A percentile compares a stretch with the other conserved stretches of the same genome.
Evolutionary conservation across 2,113 vertebrate species (phyloP).

Genomic region (Calidris pugnax): DNA sequence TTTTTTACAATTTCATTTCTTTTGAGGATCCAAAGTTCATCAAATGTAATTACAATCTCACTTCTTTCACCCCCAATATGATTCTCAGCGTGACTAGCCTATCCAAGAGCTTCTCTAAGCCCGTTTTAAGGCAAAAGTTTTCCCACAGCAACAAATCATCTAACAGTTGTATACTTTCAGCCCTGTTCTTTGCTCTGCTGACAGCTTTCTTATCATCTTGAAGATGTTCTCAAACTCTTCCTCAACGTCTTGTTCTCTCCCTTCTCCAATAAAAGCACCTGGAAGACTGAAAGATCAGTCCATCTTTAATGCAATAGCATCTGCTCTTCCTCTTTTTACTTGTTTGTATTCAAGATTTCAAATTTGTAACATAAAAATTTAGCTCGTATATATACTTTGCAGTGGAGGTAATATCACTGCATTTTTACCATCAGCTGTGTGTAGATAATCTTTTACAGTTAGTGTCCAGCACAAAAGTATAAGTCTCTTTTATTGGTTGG

Average conservation of each 20-base stretch:
- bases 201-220: neutral
- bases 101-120: neutral
- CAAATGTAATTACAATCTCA: neutral
- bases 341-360: neutral
- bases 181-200: neutral
- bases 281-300: neutral
- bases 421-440: neutral
- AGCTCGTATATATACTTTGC: neutral
- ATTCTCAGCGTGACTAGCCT: neutral
- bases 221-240: neutral
- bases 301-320: neutral
- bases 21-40: neutral
- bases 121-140: neutral
- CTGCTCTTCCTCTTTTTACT: neutral
- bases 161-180: neutral
- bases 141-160: neutral
- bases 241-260: neutral
- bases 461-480: neutral
- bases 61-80: neutral
- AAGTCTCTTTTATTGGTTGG: neutral
- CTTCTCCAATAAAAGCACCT: neutral
- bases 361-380: neutral
- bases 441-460: neutral
- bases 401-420: neutral
- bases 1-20: neutral